phyloP scores from a whole-genome alignment of 1,140 invertebrate species.

The Mactra quadrangularis region DNA sequence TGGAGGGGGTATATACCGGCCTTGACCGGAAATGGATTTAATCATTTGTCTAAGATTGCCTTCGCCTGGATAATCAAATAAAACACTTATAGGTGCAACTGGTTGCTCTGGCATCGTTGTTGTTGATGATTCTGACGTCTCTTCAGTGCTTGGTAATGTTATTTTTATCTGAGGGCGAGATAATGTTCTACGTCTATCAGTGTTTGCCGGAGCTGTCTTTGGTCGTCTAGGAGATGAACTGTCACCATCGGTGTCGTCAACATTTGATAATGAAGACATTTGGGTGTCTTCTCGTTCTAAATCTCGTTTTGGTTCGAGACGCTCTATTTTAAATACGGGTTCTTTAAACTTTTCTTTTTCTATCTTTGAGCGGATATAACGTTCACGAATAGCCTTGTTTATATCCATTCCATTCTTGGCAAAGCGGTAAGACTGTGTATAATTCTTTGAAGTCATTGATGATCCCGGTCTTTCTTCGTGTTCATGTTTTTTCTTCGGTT shows the following conservation, averaged over 20 bases:
- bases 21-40: too few species aligned
- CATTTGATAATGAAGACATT: neutral
- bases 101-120: too few species aligned
- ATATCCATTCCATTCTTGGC: conserved; percentile 37
- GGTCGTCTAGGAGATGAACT: neutral
- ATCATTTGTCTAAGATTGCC: too few species aligned
- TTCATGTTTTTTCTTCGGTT: conserved; percentile 1
- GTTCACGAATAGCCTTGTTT: neutral
- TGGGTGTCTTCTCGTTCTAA: too few species aligned
- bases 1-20: too few species aligned
- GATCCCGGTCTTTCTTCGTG: conserved; percentile 6
- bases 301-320: neutral
- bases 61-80: too few species aligned
- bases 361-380: conserved; percentile 16
- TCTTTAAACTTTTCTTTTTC: conserved; percentile 3
- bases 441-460: conserved; percentile 17
- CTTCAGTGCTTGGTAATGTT: neutral
- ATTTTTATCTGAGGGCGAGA: neutral
- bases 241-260: neutral
- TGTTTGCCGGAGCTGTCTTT: neutral
- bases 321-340: conserved; percentile 5
- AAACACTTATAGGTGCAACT: too few species aligned
- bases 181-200: neutral
- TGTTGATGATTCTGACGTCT: too few species aligned
- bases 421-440: conserved; percentile 55